A percentile compares a stretch with the other conserved stretches of the same genome.
Evolutionary conservation across 2,888 invertebrate genomes (phyloP).

Genomic region (Lepetodrilus schrolli): DNA sequence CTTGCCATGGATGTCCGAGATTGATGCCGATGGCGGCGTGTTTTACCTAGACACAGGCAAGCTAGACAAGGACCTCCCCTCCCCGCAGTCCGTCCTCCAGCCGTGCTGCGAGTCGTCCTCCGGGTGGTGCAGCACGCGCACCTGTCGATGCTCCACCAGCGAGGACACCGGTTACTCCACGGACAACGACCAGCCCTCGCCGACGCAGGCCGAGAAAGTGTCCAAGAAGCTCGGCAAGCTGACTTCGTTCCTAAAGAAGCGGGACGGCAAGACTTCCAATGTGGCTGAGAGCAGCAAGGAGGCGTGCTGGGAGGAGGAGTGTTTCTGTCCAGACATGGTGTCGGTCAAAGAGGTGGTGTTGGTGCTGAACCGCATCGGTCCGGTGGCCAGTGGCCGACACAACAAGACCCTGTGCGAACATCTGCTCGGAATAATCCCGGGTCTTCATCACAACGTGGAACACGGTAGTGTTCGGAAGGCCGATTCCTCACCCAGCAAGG

Average conservation of each 20-base stretch:
- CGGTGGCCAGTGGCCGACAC: background rate
- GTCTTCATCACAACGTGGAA: slow-evolving; percentile 16
- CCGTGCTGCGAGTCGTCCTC: background rate
- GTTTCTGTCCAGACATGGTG: slow-evolving; percentile 2
- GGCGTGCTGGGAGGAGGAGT: background rate
- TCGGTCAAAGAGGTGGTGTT: background rate
- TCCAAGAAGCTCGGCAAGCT: slow-evolving; percentile 9
- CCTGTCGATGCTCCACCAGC: slow-evolving; percentile 30
- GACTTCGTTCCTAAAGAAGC: slow-evolving; percentile 17
- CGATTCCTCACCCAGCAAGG: background rate
- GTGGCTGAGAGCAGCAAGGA: background rate
- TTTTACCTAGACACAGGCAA: slow-evolving; percentile 54
- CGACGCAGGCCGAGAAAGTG: background rate
- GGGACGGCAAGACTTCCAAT: background rate
- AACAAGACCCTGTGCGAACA: slow-evolving; percentile 35
- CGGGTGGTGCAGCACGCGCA: slow-evolving; percentile 4
- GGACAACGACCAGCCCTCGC: slow-evolving; percentile 44
- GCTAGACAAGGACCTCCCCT: slow-evolving; percentile 20
- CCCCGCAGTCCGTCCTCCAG: background rate
- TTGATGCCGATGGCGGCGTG: slow-evolving; percentile 53
- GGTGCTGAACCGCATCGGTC: background rate
- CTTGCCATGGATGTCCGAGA: slow-evolving; percentile 45
- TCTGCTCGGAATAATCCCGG: slow-evolving; percentile 45
- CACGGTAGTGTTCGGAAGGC: background rate
- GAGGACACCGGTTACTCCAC: slow-evolving; percentile 57